These are phyloP conservation scores for Seriola dumerili DNA, from an alignment of 2,113 vertebrate genomes.

Conservation along the genomic window DNA sequence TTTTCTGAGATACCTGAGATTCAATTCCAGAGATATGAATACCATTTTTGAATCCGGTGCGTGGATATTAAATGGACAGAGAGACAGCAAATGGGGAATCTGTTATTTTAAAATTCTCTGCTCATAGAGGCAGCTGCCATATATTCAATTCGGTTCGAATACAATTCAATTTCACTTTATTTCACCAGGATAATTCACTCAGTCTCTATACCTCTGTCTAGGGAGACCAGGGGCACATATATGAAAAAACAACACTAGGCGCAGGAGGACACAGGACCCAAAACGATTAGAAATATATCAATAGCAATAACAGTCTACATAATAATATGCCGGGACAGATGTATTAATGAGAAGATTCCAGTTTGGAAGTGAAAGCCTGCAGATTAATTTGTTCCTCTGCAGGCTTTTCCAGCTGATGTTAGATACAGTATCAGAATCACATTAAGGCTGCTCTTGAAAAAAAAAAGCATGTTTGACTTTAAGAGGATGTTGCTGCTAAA, in stretches of 20 bases:
- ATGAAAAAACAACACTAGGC: slow-evolving; percentile 32
- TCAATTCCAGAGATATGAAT: slow-evolving; percentile 81
- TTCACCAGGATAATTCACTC: slow-evolving; percentile 46
- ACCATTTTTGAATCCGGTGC: slow-evolving; percentile 65
- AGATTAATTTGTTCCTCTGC: neutral
- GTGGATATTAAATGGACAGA: slow-evolving; percentile 72
- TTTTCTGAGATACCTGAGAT: slow-evolving; percentile 74
- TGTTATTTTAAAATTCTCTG: slow-evolving; percentile 57
- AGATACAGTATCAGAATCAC: neutral
- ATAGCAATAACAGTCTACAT: slow-evolving; percentile 18
- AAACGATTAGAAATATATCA: slow-evolving; percentile 25
- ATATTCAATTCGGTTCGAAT: slow-evolving; percentile 49
- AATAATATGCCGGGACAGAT: neutral
- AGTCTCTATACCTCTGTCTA: slow-evolving; percentile 21
- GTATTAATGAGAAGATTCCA: neutral
- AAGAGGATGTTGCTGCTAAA: neutral
- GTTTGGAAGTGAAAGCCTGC: neutral
- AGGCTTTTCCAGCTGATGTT: neutral
- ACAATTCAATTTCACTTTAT: slow-evolving; percentile 70
- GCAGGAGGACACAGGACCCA: slow-evolving; percentile 1
- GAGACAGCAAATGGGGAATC: slow-evolving; percentile 55
- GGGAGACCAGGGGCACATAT: neutral
- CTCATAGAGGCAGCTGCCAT: slow-evolving; percentile 37
- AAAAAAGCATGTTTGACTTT: neutral
- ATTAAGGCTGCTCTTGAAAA: neutral